Base-by-base conservation (phyloP, 2,113 vertebrate species). In the Passer domesticus region DNA sequence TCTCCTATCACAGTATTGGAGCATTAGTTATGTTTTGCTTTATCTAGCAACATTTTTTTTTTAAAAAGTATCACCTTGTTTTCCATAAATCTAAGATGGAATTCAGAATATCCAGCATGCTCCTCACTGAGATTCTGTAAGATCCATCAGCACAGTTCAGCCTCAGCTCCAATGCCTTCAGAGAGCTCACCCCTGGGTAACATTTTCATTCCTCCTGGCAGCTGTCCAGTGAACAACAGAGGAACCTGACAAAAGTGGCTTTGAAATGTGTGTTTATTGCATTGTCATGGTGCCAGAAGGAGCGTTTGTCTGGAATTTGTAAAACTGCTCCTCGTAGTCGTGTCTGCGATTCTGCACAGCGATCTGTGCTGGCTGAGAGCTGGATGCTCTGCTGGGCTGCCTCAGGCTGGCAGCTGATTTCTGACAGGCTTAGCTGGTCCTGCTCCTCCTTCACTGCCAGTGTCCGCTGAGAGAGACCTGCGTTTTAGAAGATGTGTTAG, bases 191-290 rank as follows among this genome's bases (percentile, higher is more conserved):
- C 92, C 91, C 84, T 69, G 78, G 84, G 93, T 79, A 95, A 91
- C 84, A 10, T 84, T 95, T 92, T 82, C 92, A 91, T 89, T 94
- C 82, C 69, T 77, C 33, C 72, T 97, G 96, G 96, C 87, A 83
- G 22, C 53, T 50, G 49, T 58, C 90, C 93, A 90, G 78, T 0
- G 15, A 85, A 74, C 78, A 90, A 63, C 55, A 82, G 87, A 95
- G 91, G 64, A 94, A 94, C 92, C 87, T 88, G 85, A 73, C 4
- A 3, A 78, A 81, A 90, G 79, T 92, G 92, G 55, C 90, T 96
- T 95, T 92, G 93, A 96, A 96, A 96, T 83, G 88, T 90, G 90
- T 87, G 83, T 95, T 97, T 95, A 96, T 97, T 89, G 95, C 92
- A 27, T 68, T 96, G 94, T 95, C 90, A 9, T 76, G 25, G 6